A percentile compares a stretch with the other conserved stretches of the same genome.
Evolutionary conservation across 2,888 invertebrate species (phyloP).

Genomic region (Beris morrisii): DNA sequence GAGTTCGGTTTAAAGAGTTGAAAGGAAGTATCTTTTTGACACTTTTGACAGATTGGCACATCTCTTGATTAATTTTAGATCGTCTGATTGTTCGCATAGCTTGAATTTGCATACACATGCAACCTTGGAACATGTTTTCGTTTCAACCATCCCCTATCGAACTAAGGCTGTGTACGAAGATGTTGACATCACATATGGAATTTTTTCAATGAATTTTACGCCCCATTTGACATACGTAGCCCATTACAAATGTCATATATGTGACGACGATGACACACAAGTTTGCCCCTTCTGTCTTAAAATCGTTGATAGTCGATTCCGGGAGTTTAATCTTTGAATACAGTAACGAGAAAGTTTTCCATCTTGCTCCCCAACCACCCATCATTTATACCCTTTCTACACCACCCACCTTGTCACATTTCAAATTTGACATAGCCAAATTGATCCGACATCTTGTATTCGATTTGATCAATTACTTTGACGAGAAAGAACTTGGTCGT

Average conservation of each 20-base stretch:
- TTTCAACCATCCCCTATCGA: not conserved
- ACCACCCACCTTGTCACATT: not conserved
- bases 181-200: no score
- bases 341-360: slow-evolving; percentile 27
- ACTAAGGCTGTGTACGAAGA: no score
- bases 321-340: not conserved
- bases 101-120: not conserved
- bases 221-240: slow-evolving; percentile 4
- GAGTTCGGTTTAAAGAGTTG: no score
- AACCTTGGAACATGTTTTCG: not conserved
- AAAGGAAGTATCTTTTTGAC: slow-evolving; percentile 13
- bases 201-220: not conserved
- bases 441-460: slow-evolving; percentile 50
- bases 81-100: not conserved
- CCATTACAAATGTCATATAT: slow-evolving; percentile 11
- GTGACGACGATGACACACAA: slow-evolving; percentile 16
- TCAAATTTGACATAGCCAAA: slow-evolving; percentile 48
- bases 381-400: slow-evolving; percentile 14
- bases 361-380: slow-evolving; percentile 9
- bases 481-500: slow-evolving; percentile 30
- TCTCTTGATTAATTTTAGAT: not conserved
- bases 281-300: slow-evolving; percentile 5
- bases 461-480: slow-evolving; percentile 43
- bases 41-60: slow-evolving; percentile 16
- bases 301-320: not conserved